Percentiles rank a stretch among this genome's conserved stretches.
These are phyloP conservation scores for Cataglyphis rosenhaueri DNA, from an alignment of 2,888 invertebrate species.

Conservation along the genomic window DNA sequence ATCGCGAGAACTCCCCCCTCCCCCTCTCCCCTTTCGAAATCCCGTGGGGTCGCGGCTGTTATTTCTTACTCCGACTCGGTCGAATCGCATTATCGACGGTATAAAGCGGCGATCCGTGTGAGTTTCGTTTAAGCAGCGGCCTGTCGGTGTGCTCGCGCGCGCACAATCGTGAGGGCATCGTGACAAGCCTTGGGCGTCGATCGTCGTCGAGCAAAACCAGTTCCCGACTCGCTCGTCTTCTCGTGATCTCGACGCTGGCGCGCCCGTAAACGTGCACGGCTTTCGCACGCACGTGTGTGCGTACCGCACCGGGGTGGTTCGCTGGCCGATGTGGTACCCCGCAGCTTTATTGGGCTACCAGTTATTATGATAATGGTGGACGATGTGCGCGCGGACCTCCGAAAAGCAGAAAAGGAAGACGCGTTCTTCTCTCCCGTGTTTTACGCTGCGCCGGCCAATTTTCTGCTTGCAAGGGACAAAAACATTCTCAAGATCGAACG, in stretches of 20 bases:
- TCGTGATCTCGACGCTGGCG: slow-evolving; percentile 8
- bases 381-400: slow-evolving; percentile 20
- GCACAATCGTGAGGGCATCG: slow-evolving; percentile 64
- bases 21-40: slow-evolving; percentile 1
- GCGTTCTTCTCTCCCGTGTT: slow-evolving; percentile 9
- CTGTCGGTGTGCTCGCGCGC: slow-evolving; percentile 40
- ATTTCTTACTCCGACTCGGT: slow-evolving; percentile 59
- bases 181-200: slow-evolving; percentile 78
- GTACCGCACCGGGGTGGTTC: slow-evolving; percentile 50
- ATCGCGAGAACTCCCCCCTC: background rate
- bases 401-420: slow-evolving; percentile 46
- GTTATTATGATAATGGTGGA: slow-evolving; percentile 75
- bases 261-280: slow-evolving; percentile 17
- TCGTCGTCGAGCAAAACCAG: slow-evolving; percentile 75
- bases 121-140: slow-evolving; percentile 66
- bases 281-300: background rate
- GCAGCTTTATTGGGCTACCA: slow-evolving; percentile 75
- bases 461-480: slow-evolving; percentile 47
- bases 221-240: slow-evolving; percentile 63
- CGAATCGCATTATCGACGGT: slow-evolving; percentile 59
- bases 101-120: slow-evolving; percentile 68
- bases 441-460: slow-evolving; percentile 39
- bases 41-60: slow-evolving; percentile 27
- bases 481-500: slow-evolving; percentile 27
- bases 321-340: slow-evolving; percentile 67